These are phyloP conservation scores for Hypsopygia costalis DNA, from an alignment of 2,888 invertebrate genomes.

Conservation along the genomic window DNA sequence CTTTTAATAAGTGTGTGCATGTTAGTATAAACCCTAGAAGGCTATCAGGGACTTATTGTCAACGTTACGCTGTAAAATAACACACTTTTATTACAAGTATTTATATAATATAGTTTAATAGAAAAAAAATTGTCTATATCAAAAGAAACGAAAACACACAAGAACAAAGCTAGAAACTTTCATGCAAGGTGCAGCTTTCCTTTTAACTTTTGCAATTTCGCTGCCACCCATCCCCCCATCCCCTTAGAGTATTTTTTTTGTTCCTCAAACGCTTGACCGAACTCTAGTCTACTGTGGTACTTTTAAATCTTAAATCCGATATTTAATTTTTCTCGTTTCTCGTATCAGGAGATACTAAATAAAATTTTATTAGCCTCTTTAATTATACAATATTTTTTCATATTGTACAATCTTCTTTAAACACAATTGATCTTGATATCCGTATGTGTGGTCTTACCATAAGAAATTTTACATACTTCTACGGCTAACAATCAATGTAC, in stretches of 20 bases:
- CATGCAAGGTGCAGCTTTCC: background rate
- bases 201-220: background rate
- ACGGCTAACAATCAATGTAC: slow-evolving; percentile 7
- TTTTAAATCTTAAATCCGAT: background rate
- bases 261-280: no score
- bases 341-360: background rate
- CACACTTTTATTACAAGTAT: no score
- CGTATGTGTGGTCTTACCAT: slow-evolving; percentile 8
- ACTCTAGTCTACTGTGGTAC: background rate
- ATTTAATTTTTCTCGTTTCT: background rate
- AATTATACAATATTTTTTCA: background rate
- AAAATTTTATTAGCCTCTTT: no score
- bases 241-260: background rate
- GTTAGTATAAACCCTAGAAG: no score
- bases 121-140: no score
- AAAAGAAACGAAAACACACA: background rate
- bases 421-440: background rate
- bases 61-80: no score
- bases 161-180: background rate
- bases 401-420: background rate
- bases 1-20: no score
- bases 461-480: background rate
- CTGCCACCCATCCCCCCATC: background rate
- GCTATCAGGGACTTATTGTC: no score
- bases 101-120: no score